Percentiles rank a stretch among this genome's conserved stretches.
phyloP scores from a whole-genome alignment of 1,140 invertebrate genomes.

The Heliconius melpomene region DNA sequence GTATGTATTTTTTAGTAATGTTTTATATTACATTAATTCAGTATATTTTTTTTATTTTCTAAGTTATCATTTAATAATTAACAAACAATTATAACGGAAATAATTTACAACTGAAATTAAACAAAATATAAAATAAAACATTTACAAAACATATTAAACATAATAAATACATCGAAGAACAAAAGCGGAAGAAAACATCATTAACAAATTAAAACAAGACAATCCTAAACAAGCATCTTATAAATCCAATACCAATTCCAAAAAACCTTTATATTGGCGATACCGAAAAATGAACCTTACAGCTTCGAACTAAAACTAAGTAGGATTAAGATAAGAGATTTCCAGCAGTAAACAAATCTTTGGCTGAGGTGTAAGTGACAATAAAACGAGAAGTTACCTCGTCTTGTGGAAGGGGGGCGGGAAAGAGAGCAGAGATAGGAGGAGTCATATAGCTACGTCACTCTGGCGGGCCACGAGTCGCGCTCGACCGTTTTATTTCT shows the following conservation, averaged over 20 bases:
- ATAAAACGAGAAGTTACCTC: conserved; percentile 77
- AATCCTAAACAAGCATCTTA: conserved; percentile 63
- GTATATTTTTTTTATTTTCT: too few species aligned
- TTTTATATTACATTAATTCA: too few species aligned
- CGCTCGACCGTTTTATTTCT: conserved; percentile 73
- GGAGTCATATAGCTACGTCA: conserved; percentile 50
- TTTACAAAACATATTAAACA: not conserved
- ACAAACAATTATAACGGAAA: too few species aligned
- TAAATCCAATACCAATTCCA: conserved; percentile 66
- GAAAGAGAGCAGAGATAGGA: conserved; percentile 42
- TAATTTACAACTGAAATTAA: too few species aligned
- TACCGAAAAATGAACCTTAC: conserved; percentile 42
- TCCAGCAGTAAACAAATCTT: conserved; percentile 69
- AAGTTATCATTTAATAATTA: too few species aligned
- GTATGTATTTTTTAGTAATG: too few species aligned
- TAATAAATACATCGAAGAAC: not conserved
- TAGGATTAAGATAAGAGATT: conserved; percentile 43
- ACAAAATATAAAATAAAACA: not conserved
- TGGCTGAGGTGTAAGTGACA: conserved; percentile 75
- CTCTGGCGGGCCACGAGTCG: conserved; percentile 56
- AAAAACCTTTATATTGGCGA: conserved; percentile 41
- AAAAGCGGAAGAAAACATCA: conserved; percentile 44
- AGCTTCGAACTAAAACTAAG: conserved; percentile 34
- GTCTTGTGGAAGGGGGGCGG: conserved; percentile 68
- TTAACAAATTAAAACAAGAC: conserved; percentile 64